phyloP scores from a whole-genome alignment of 2,888 invertebrate species.

The Dermolepida albohirtum region DNA sequence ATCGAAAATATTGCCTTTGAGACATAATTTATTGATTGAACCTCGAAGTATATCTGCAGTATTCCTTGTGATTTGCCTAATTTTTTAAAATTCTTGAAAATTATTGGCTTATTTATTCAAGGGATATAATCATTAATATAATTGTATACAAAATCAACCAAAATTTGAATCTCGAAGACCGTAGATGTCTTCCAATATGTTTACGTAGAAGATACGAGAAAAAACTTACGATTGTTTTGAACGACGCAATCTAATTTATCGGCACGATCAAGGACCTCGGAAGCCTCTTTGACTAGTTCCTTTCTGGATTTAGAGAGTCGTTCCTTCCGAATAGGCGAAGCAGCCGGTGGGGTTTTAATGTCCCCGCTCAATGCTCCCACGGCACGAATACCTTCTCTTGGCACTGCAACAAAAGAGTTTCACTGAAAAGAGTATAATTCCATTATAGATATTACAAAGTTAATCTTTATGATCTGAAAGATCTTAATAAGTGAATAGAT shows the following conservation, averaged over 20 bases:
- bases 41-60: too few species aligned
- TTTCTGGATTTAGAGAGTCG: slow-evolving; percentile 79
- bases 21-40: too few species aligned
- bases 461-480: too few species aligned
- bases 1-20: too few species aligned
- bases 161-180: background rate
- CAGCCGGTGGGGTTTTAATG: slow-evolving; percentile 62
- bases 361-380: slow-evolving; percentile 66
- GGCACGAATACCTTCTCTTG: slow-evolving; percentile 63
- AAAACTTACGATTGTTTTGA: slow-evolving; percentile 54
- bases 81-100: too few species aligned
- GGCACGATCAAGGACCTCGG: slow-evolving; percentile 79
- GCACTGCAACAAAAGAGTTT: slow-evolving; percentile 63
- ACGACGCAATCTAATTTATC: slow-evolving; percentile 75
- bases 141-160: too few species aligned
- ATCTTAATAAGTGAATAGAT: too few species aligned
- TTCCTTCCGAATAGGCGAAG: slow-evolving; percentile 69
- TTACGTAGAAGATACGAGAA: background rate
- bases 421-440: too few species aligned
- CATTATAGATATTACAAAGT: too few species aligned
- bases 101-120: too few species aligned
- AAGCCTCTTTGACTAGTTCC: slow-evolving; percentile 81
- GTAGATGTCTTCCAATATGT: background rate
- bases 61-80: too few species aligned
- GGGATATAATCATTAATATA: too few species aligned